Evolutionary conservation across 53 echinoderm and acorn worm genomes (phyloP).

Genomic region (Echinarachnius parma): DNA sequence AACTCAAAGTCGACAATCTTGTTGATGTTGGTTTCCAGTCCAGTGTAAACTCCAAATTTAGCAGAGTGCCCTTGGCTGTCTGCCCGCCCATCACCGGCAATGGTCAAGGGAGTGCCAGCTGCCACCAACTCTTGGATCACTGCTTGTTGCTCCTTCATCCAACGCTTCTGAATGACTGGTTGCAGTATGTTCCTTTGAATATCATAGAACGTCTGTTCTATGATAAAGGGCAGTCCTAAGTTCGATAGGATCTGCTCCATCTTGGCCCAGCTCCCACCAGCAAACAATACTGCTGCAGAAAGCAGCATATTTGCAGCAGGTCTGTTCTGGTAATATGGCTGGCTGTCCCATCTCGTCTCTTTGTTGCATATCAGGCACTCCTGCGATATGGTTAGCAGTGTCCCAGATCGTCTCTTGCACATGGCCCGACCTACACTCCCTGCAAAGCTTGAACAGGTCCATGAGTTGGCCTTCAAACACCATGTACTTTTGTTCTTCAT

Average conservation of each 20-base stretch:
- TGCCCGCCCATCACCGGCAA: slow-evolving; percentile 52
- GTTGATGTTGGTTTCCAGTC: slow-evolving; percentile 39
- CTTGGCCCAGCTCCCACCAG: no score
- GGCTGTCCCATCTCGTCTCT: slow-evolving; percentile 50
- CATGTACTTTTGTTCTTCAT: neutral
- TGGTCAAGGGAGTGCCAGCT: neutral
- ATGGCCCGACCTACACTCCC: slow-evolving; percentile 6
- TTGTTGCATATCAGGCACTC: no score
- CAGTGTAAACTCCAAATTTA: slow-evolving; percentile 50
- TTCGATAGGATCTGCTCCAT: neutral
- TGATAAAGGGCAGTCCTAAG: slow-evolving; percentile 20
- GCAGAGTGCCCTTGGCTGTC: slow-evolving; percentile 63
- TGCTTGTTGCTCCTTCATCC: neutral
- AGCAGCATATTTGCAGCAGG: slow-evolving; percentile 25
- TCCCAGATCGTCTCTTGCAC: neutral
- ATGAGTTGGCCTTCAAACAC: slow-evolving; percentile 10
- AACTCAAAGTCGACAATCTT: slow-evolving; percentile 51
- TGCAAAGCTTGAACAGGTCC: slow-evolving; percentile 2
- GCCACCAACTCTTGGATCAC: neutral
- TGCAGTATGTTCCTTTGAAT: slow-evolving; percentile 24
- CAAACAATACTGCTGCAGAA: no score
- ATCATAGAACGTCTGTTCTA: neutral
- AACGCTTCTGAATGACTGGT: slow-evolving; percentile 15
- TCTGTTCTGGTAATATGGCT: slow-evolving; percentile 18
- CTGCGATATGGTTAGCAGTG: no score